Percentiles rank a stretch among this genome's conserved stretches.
Conservation (phyloP, 2,888 invertebrate genomes). For the Leptinotarsa rubiginosa region DNA sequence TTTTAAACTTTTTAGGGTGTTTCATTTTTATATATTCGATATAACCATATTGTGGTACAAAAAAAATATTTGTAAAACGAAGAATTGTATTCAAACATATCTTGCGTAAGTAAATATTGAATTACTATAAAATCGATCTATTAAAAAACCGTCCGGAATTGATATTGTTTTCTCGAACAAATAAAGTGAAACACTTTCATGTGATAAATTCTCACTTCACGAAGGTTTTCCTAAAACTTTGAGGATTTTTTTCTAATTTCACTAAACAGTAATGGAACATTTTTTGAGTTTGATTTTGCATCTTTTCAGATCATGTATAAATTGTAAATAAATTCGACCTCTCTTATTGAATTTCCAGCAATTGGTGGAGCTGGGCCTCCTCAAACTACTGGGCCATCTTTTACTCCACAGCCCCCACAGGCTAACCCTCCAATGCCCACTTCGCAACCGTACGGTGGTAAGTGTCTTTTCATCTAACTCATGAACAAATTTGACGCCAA, state of each 20-base stretch:
- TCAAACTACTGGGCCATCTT: conserved; percentile 72
- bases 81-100: too few relatives aligned
- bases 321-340: conserved; percentile 44
- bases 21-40: conserved; percentile 9
- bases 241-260: conserved; percentile 32
- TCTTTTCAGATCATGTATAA: conserved; percentile 40
- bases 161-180: not conserved
- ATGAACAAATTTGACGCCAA: too few relatives aligned
- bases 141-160: too few relatives aligned
- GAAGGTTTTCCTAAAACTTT: conserved; percentile 31
- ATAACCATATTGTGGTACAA: not conserved
- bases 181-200: conserved; percentile 33
- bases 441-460: conserved; percentile 68
- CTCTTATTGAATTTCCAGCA: conserved; percentile 58
- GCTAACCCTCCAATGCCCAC: conserved; percentile 66
- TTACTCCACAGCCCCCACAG: conserved; percentile 75
- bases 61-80: not conserved
- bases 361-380: conserved; percentile 68
- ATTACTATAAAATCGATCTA: too few relatives aligned
- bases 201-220: conserved; percentile 25
- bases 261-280: conserved; percentile 42
- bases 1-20: conserved; percentile 28
- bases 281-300: conserved; percentile 49
- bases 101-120: too few relatives aligned
- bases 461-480: conserved; percentile 6